A percentile compares a stretch with the other conserved stretches of the same genome.
Evolutionary conservation across 2,113 vertebrate species (phyloP).

Genomic region (Cyprinodon variegatus): DNA sequence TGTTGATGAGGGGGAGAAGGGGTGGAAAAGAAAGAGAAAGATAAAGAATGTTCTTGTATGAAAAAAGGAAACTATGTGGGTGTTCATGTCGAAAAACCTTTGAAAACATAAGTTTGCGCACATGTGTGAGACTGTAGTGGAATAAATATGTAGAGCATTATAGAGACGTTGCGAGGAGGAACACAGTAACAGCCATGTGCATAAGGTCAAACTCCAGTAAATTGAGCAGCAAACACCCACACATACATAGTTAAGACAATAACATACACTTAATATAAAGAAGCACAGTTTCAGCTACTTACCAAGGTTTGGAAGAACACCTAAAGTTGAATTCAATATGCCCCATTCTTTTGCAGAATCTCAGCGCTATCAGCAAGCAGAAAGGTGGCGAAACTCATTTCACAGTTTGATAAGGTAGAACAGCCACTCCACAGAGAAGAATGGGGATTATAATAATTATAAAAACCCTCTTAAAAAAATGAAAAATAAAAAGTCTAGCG

Average conservation of each 20-base stretch:
- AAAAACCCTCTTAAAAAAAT: not conserved
- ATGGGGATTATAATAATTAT: no score
- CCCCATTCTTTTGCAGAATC: slow-evolving; percentile 66
- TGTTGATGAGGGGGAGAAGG: not conserved
- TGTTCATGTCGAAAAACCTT: slow-evolving; percentile 5
- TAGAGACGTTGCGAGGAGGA: slow-evolving; percentile 1
- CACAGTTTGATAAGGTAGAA: slow-evolving; percentile 45
- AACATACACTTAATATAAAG: not conserved
- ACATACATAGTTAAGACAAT: not conserved
- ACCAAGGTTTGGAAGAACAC: slow-evolving; percentile 70
- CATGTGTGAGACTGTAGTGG: slow-evolving; percentile 8
- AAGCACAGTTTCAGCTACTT: slow-evolving; percentile 52
- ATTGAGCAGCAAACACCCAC: not conserved
- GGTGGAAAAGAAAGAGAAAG: not conserved
- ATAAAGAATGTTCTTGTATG: slow-evolving; percentile 19
- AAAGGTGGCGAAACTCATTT: slow-evolving; percentile 55
- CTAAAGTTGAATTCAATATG: slow-evolving; percentile 69
- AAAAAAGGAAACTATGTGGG: slow-evolving; percentile 32
- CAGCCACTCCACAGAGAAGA: slow-evolving; percentile 26
- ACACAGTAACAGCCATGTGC: slow-evolving; percentile 2
- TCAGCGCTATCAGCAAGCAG: slow-evolving; percentile 18
- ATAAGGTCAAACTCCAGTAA: slow-evolving; percentile 2
- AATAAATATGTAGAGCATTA: not conserved
- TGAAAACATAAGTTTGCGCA: slow-evolving; percentile 1
- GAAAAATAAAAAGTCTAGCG: not conserved